A percentile compares a stretch with the other conserved stretches of the same genome.
Evolutionary conservation across 2,113 vertebrate species (phyloP).

Genomic region (Mastomys natalensis): DNA sequence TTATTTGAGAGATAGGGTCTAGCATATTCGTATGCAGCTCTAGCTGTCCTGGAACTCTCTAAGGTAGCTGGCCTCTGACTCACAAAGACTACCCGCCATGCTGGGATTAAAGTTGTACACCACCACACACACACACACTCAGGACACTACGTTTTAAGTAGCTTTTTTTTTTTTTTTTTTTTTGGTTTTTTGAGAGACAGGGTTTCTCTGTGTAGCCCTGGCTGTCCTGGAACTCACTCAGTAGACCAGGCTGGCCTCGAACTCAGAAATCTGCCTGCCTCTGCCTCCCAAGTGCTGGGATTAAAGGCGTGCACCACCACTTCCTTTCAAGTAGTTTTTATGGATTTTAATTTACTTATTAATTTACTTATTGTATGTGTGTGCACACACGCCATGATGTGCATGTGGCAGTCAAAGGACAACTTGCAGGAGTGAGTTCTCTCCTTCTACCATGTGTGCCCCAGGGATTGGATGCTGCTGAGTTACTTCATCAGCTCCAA

Average conservation of each 20-base stretch:
- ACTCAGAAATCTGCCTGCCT: too few species aligned
- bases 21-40: not conserved
- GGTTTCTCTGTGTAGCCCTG: too few species aligned
- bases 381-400: not conserved
- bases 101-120: not conserved
- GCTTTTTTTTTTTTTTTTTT: too few species aligned
- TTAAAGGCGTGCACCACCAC: too few species aligned
- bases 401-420: not conserved
- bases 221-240: too few species aligned
- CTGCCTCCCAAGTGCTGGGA: too few species aligned
- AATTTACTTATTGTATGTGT: too few species aligned
- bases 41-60: not conserved
- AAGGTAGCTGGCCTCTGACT: not conserved
- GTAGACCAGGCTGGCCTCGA: too few species aligned
- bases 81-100: not conserved
- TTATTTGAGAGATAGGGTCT: not conserved
- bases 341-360: not conserved
- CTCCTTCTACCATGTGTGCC: not conserved
- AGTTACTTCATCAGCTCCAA: not conserved
- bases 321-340: not conserved
- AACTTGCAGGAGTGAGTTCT: not conserved
- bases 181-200: too few species aligned
- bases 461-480: not conserved
- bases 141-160: not conserved
- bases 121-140: not conserved